These are phyloP conservation scores for Coranthus polyacanthus DNA, from an alignment of 2,797 vertebrate species.

Conservation along the genomic window DNA sequence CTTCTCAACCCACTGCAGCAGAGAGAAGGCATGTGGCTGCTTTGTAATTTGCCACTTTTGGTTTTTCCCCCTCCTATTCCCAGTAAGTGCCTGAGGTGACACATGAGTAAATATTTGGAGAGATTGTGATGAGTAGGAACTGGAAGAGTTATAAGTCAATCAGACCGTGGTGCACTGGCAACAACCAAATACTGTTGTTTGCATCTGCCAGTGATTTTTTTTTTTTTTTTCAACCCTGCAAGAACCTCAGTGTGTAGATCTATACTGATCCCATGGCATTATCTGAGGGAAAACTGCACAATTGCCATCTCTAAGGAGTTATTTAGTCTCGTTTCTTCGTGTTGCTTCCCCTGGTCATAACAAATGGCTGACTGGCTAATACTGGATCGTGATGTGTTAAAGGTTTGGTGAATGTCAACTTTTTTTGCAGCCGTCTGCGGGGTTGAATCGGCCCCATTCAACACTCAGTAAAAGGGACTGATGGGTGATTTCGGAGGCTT, in stretches of 20 bases:
- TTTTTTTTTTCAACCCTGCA: background rate
- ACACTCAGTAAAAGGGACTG: too few species aligned
- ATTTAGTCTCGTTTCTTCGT: too few species aligned
- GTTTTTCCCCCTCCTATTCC: slow-evolving; percentile 21
- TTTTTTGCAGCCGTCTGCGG: too few species aligned
- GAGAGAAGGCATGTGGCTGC: slow-evolving; percentile 9
- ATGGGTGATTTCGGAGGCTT: too few species aligned
- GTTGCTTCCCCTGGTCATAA: too few species aligned
- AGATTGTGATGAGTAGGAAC: slow-evolving; percentile 19
- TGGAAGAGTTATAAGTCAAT: background rate
- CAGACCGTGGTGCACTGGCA: background rate
- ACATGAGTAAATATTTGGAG: slow-evolving; percentile 26
- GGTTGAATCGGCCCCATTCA: too few species aligned
- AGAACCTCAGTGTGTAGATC: background rate
- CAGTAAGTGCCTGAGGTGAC: slow-evolving; percentile 27
- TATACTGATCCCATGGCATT: background rate
- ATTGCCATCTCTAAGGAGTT: too few species aligned
- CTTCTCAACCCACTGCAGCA: background rate
- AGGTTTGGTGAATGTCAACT: too few species aligned
- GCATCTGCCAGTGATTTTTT: background rate
- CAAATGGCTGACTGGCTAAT: too few species aligned
- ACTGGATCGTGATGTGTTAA: too few species aligned
- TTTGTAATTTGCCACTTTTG: slow-evolving; percentile 37
- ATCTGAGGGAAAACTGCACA: background rate
- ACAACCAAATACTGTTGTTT: background rate